Conservation (phyloP, 2,797 vertebrate genomes). For the Thalassophryne amazonica region DNA sequence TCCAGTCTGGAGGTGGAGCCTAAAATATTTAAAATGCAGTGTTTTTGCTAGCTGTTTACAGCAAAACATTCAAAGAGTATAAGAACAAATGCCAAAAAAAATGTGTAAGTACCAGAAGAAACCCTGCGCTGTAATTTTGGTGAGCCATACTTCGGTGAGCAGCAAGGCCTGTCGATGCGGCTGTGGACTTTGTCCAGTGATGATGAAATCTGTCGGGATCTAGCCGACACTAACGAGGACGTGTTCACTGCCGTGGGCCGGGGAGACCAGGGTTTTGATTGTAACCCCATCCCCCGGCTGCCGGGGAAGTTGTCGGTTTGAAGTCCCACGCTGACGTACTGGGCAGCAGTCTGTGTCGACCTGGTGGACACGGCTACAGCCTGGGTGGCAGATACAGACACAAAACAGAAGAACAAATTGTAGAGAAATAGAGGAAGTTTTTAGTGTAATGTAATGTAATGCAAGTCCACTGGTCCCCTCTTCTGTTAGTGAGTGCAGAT, state of each 20-base stretch:
- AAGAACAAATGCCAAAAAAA: neutral
- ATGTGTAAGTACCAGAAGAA: conserved; percentile 59
- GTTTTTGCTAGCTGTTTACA: too few relatives aligned
- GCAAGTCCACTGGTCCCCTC: too few relatives aligned
- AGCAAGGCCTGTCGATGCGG: conserved; percentile 92
- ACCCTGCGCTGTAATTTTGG: conserved; percentile 93
- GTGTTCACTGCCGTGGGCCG: conserved; percentile 77
- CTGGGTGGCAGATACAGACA: conserved; percentile 17
- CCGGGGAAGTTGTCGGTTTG: conserved; percentile 84
- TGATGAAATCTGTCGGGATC: conserved; percentile 93
- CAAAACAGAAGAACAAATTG: too few relatives aligned
- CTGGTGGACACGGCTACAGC: conserved; percentile 69
- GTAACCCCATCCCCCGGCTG: conserved; percentile 67
- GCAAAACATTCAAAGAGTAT: too few relatives aligned
- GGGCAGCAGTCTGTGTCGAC: conserved; percentile 87
- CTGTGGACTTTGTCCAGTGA: conserved; percentile 96
- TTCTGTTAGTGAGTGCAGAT: too few relatives aligned
- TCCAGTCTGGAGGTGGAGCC: conserved; percentile 91
- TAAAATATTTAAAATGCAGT: too few relatives aligned
- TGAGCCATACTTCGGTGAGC: conserved; percentile 95
- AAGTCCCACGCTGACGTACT: conserved; percentile 87
- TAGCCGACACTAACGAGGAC: conserved; percentile 83
- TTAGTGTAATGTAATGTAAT: too few relatives aligned
- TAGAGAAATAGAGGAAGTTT: too few relatives aligned
- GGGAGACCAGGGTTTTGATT: conserved; percentile 90